Evolutionary conservation across 64 coral and sea anemone species (phyloP), one percentile per base, ranked within the genome.

Genomic region (Orbicella faveolata): DNA sequence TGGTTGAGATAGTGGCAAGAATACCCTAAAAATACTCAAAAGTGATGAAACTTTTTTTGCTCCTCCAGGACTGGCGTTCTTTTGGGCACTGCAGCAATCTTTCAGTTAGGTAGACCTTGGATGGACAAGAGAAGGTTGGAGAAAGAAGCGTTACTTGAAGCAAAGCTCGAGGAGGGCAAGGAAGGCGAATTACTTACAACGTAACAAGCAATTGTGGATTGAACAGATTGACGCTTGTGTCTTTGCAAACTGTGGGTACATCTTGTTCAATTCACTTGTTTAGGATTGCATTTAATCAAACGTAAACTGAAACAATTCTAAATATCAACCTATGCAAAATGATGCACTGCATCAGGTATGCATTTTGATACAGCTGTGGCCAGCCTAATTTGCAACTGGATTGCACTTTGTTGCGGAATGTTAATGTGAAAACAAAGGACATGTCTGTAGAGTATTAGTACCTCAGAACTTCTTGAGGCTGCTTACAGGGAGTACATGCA

Each of bases 21-120:
- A 6, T 48, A 48, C 5, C 44, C 44, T 48, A 48, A 48, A 48
- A 48, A 48, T 48, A 48, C 44, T 48, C 44, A 48, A 48, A 48
- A 48, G 5, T 41, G 44, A 3, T 48, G 44, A 48, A 48, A 48
- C 7, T 48, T 30, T 73, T 39, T 23, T 62, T 34, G 61, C 41
- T 80, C 88, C 36, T 59, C 2, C 13, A 90, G 79, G 77, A 39
- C 39, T 55, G 54, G 39, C 34, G 15, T 90, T 19, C 9, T 82
- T 0, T 20, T 53, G 17, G 88, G 83, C 1, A 93, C 88, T 83
- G 95, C 95, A 79, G 75, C 91, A 93, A 61, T 90, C 6, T 96
- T 96, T 63, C 93, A 96, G 62, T 91, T 96, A 18, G 93, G 83
- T 44, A 96, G 91, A 85, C 95, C 95, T 18, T 96, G 93, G 48